Percentiles rank a stretch among this genome's conserved stretches.
These are phyloP conservation scores for Pseudococcus longispinus DNA, from an alignment of 2,888 invertebrate genomes.

Conservation along the genomic window DNA sequence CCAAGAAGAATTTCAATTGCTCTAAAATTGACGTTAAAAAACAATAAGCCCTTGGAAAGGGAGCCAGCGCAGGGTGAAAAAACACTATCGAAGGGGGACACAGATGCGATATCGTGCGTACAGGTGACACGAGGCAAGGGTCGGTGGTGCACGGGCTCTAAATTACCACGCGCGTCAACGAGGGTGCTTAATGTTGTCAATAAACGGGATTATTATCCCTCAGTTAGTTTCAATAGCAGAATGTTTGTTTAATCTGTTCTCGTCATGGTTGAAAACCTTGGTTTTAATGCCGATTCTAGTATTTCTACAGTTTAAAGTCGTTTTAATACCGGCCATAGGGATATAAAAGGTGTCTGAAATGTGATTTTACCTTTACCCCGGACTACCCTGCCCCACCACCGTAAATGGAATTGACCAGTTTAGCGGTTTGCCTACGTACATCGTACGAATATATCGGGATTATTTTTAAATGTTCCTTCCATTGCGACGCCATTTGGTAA, in stretches of 20 bases:
- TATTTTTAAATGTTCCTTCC: conserved; percentile 21
- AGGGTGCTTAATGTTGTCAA: conserved; percentile 57
- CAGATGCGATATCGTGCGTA: conserved; percentile 34
- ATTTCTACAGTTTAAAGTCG: conserved; percentile 52
- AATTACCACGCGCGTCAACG: conserved; percentile 49
- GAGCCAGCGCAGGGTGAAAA: not conserved
- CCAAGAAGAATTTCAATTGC: not conserved
- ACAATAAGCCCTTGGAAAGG: not conserved
- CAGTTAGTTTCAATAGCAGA: conserved; percentile 55
- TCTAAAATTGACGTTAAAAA: not conserved
- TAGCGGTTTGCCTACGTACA: not conserved
- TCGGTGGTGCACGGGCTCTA: conserved; percentile 13
- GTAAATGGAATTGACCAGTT: conserved; percentile 41
- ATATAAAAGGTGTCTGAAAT: conserved; percentile 52
- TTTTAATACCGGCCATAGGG: conserved; percentile 33
- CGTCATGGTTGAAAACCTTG: conserved; percentile 57
- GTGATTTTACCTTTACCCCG: conserved; percentile 45
- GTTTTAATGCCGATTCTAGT: conserved; percentile 47
- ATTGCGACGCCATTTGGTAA: not conserved
- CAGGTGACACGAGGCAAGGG: conserved; percentile 51
- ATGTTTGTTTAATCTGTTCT: conserved; percentile 57
- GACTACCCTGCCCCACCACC: not conserved
- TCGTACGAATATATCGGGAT: not conserved
- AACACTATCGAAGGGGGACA: conserved; percentile 37
- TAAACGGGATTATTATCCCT: conserved; percentile 57